Conservation (phyloP, 2,797 vertebrate species). For the Paratrypauchen microcephalus region DNA sequence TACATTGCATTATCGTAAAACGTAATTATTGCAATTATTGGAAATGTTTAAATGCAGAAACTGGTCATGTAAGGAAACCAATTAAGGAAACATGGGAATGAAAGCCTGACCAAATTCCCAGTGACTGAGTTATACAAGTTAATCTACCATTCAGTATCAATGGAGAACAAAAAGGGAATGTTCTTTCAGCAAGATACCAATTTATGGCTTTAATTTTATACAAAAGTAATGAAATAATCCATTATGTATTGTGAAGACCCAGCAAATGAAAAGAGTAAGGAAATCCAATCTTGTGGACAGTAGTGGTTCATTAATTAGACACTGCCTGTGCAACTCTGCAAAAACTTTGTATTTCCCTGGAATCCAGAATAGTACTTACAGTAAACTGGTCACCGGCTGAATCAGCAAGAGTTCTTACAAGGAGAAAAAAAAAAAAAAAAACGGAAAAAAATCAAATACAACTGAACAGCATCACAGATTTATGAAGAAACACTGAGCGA, state of each 20-base stretch:
- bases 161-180: constrained; percentile 46
- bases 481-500: too few relatives aligned
- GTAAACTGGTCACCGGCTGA: too few relatives aligned
- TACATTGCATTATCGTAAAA: constrained; percentile 15
- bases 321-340: neutral
- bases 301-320: neutral
- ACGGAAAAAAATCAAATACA: too few relatives aligned
- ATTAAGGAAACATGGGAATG: constrained; percentile 62
- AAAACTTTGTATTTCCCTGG: neutral
- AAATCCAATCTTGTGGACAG: neutral
- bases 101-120: constrained; percentile 58
- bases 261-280: neutral
- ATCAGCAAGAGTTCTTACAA: too few relatives aligned
- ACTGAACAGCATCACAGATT: too few relatives aligned
- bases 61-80: constrained; percentile 26
- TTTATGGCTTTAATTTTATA: constrained; percentile 49
- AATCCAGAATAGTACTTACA: too few relatives aligned
- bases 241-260: constrained; percentile 19
- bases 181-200: constrained; percentile 55
- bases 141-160: constrained; percentile 27
- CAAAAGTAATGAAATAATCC: constrained; percentile 34
- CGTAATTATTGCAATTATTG: constrained; percentile 23
- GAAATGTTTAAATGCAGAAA: constrained; percentile 54
- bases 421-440: too few relatives aligned
- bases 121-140: constrained; percentile 42